Percentiles rank a stretch among this genome's conserved stretches.
phyloP scores from a whole-genome alignment of 2,797 vertebrate species.

The Cyprinella venusta region DNA sequence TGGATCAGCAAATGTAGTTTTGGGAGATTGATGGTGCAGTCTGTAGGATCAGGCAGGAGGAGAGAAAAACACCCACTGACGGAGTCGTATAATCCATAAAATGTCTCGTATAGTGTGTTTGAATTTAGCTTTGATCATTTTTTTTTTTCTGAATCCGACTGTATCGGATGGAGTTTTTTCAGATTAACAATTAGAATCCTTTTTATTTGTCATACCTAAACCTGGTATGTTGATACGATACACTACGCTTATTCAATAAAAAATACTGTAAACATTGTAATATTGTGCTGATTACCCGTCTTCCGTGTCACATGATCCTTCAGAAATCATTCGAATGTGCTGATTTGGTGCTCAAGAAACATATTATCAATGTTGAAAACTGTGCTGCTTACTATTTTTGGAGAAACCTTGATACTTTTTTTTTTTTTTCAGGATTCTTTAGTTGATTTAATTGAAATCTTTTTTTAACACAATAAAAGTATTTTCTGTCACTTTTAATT shows the following conservation, averaged over 20 bases:
- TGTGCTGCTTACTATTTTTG: not conserved
- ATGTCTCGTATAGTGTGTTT: constrained; percentile 22
- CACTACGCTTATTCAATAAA: not conserved
- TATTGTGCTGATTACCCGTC: not conserved
- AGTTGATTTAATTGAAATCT: not conserved
- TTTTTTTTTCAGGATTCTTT: not conserved
- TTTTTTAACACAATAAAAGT: too few relatives aligned
- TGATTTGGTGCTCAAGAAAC: not conserved
- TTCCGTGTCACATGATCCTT: not conserved
- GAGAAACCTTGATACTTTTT: too few relatives aligned
- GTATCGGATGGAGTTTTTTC: constrained; percentile 18
- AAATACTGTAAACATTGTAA: not conserved
- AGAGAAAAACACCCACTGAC: constrained; percentile 46
- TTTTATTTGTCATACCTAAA: constrained; percentile 30
- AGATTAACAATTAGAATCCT: constrained; percentile 34
- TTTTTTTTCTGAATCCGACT: not conserved
- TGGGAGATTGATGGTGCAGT: constrained; percentile 47
- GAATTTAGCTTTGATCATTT: constrained; percentile 22
- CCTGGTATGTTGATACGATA: not conserved
- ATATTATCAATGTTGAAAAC: not conserved
- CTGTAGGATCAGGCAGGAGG: constrained; percentile 24
- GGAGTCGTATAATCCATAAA: constrained; percentile 34
- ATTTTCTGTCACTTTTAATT: not conserved
- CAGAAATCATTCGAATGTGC: not conserved
- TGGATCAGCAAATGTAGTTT: constrained; percentile 60